These are phyloP conservation scores for Lottia scabra DNA, from an alignment of 2,888 invertebrate species.

Conservation along the genomic window DNA sequence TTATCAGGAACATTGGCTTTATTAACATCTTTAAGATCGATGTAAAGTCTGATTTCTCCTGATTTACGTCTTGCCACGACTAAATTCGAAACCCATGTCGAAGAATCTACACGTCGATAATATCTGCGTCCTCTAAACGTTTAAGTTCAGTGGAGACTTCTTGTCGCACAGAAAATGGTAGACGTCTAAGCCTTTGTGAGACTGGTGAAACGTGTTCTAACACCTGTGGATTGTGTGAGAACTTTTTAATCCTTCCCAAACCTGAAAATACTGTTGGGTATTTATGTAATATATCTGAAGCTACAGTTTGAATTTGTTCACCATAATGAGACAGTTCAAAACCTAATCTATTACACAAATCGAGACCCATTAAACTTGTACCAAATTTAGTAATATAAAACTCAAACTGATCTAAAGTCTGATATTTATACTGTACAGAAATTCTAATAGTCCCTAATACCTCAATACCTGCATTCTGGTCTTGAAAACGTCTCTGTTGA, in stretches of 20 bases:
- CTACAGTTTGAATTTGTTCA: neutral
- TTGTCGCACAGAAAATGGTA: neutral
- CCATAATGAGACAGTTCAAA: neutral
- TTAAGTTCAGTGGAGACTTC: slow-evolving; percentile 9
- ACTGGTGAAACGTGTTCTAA: neutral
- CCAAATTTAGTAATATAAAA: slow-evolving; percentile 5
- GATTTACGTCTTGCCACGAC: no score
- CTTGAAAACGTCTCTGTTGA: no score
- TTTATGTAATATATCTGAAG: neutral
- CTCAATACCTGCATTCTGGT: no score
- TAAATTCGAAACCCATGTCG: slow-evolving; percentile 7
- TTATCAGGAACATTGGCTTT: slow-evolving; percentile 7
- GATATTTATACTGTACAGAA: neutral
- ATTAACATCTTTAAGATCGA: slow-evolving; percentile 5
- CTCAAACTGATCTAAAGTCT: neutral
- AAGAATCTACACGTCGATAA: slow-evolving; percentile 7
- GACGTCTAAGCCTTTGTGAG: slow-evolving; percentile 5
- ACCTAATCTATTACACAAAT: neutral
- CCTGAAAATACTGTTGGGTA: neutral
- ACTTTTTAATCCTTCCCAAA: neutral
- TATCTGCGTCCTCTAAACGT: neutral
- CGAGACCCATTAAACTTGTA: slow-evolving; percentile 8
- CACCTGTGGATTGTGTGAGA: neutral
- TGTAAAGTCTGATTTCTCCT: no score
- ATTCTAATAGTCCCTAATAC: neutral